Evolutionary conservation across 2,888 invertebrate species (phyloP), one percentile per base, ranked within the genome.

Genomic region (Andrena minutula): DNA sequence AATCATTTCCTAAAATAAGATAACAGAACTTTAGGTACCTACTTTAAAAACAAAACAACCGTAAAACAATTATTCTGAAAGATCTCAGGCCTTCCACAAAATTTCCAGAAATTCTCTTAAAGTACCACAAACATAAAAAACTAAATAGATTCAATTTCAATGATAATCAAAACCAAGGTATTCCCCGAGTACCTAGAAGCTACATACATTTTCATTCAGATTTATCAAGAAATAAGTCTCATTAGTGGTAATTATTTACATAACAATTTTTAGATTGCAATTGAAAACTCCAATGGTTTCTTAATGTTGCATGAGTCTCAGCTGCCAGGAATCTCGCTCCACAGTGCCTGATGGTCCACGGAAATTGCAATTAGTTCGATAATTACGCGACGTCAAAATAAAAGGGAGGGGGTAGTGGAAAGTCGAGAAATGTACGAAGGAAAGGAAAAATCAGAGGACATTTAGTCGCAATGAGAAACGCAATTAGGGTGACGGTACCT

Each of bases 361-460:
- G 82, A 71, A 63, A 74, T 77, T 75, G 69, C 73, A 68, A 81
- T 78, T 84, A 84, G 60, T 30, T 16, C 30, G 74, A 68, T 84
- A 84, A 81, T 84, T 84, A 66, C 68, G 49, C 47, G 28, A 51
- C 53, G 56, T 58, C 16, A 71, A 74, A 72, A 72, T 74, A 77
- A 71, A 76, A 77, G 35, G n/a, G 28, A 16, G 51, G 49, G 4
- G 49, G n/a, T 51, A 12, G 51, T 20, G 5, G 51, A n/a, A 63
- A 47, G 35, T 7, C 23, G 41, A 32, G 10, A 5, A 23, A 30
- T 10, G 8, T 2, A 56, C 2, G n/a, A 8, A 8, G 20, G 32
- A 23, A 32, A 73, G 20, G 77, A 73, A 76, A 76, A 82, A 74
- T 72, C 41, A 61, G 32, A 49, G 53, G 61, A 35, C 35, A 28